Percentiles rank a stretch among this genome's conserved stretches.
Conservation (phyloP, 2,113 vertebrate species). For the Labrus mixtus region DNA sequence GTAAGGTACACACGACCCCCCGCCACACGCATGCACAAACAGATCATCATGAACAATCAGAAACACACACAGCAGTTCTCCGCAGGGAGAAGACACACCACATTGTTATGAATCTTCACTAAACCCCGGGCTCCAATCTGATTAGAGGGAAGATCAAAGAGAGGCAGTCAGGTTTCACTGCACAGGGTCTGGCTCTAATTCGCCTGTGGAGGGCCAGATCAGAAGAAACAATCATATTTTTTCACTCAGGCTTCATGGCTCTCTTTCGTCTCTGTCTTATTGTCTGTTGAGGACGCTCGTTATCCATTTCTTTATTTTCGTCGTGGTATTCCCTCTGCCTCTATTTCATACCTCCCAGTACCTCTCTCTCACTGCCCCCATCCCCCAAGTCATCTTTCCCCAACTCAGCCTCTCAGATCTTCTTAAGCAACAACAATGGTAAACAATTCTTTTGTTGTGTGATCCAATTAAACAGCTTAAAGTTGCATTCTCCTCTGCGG, state of each 20-base stretch:
- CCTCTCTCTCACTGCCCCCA: neutral
- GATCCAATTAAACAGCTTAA: constrained; percentile 62
- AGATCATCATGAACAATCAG: constrained; percentile 31
- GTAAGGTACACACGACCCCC: neutral
- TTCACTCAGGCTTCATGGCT: constrained; percentile 19
- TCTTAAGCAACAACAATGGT: constrained; percentile 40
- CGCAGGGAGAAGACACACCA: neutral
- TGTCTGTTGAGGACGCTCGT: constrained; percentile 25
- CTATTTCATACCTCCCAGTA: neutral
- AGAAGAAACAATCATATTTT: constrained; percentile 36
- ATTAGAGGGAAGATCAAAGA: constrained; percentile 60
- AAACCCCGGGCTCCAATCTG: constrained; percentile 54
- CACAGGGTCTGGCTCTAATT: constrained; percentile 40
- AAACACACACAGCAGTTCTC: neutral
- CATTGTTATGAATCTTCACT: constrained; percentile 27
- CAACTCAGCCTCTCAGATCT: constrained; percentile 36
- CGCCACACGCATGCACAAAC: constrained; percentile 12
- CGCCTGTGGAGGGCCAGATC: constrained; percentile 10
- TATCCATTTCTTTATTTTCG: constrained; percentile 10
- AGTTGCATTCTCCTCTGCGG: constrained; percentile 38
- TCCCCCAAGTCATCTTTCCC: neutral
- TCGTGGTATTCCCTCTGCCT: neutral
- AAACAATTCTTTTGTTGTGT: constrained; percentile 57
- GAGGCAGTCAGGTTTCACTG: constrained; percentile 32
- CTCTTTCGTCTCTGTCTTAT: constrained; percentile 20